These are phyloP conservation scores for Leptopilina clavipes DNA, from an alignment of 1,140 invertebrate species.

Conservation along the genomic window DNA sequence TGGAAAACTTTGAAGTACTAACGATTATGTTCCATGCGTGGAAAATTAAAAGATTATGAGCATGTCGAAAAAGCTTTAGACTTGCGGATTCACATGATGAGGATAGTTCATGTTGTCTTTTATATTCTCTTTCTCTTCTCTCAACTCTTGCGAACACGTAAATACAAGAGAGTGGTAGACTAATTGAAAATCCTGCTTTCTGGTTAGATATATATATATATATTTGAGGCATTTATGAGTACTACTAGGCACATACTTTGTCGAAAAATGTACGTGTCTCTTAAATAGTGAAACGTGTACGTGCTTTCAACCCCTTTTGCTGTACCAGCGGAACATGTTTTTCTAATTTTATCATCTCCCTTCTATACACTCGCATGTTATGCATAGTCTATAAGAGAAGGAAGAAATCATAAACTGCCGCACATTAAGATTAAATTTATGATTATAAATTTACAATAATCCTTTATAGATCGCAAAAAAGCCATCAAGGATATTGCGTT, in stretches of 20 bases:
- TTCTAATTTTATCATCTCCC: constrained; percentile 15
- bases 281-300: constrained; percentile 19
- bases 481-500: too few relatives aligned
- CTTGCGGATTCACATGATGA: constrained; percentile 17
- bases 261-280: not conserved
- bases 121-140: constrained; percentile 9
- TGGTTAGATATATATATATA: not conserved
- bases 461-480: not conserved
- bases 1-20: constrained; percentile 20
- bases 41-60: constrained; percentile 34
- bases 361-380: not conserved
- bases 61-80: constrained; percentile 23
- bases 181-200: constrained; percentile 22
- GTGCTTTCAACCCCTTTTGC: constrained; percentile 26
- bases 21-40: constrained; percentile 15
- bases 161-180: not conserved
- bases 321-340: constrained; percentile 19
- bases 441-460: constrained; percentile 6
- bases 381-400: not conserved
- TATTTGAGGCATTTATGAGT: not conserved
- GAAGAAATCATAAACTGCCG: not conserved
- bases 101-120: constrained; percentile 25
- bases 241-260: not conserved
- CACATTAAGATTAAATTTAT: not conserved
- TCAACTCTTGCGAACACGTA: constrained; percentile 1